A percentile compares a stretch with the other conserved stretches of the same genome.
These are phyloP conservation scores for Nomada fabriciana DNA, from an alignment of 2,888 invertebrate species.

Conservation along the genomic window DNA sequence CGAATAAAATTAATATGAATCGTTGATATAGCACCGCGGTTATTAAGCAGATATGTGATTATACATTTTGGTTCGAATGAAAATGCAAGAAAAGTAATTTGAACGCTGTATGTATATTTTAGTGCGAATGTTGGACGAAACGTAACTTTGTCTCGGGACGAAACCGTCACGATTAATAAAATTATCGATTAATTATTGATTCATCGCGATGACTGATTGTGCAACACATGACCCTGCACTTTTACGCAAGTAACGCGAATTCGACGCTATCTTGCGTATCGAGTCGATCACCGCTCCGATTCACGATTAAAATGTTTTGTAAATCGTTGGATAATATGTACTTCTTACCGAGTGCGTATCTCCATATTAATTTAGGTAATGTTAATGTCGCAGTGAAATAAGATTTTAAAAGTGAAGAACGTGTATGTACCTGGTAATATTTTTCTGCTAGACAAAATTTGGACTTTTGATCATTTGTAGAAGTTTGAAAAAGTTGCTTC, in stretches of 20 bases:
- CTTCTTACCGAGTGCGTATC: not conserved
- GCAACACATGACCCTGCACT: conserved; percentile 47
- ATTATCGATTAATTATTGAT: conserved; percentile 65
- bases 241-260: conserved; percentile 35
- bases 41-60: conserved; percentile 12
- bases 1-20: not conserved
- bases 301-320: not conserved
- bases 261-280: conserved; percentile 19
- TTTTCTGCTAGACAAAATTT: no score
- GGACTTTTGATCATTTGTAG: no score
- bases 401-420: not conserved
- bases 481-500: no score
- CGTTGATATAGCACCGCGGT: conserved; percentile 5
- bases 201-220: conserved; percentile 50
- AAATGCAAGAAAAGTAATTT: no score
- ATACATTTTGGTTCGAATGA: not conserved
- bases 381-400: not conserved
- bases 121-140: not conserved
- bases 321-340: not conserved
- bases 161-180: conserved; percentile 45
- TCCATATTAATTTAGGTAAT: not conserved
- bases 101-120: no score
- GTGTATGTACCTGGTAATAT: no score
- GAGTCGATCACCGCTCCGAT: not conserved
- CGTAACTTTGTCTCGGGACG: conserved; percentile 15